Percentiles rank a stretch among this genome's conserved stretches.
These are phyloP conservation scores for Panorpa germanica DNA, from an alignment of 2,888 invertebrate species.

Conservation along the genomic window DNA sequence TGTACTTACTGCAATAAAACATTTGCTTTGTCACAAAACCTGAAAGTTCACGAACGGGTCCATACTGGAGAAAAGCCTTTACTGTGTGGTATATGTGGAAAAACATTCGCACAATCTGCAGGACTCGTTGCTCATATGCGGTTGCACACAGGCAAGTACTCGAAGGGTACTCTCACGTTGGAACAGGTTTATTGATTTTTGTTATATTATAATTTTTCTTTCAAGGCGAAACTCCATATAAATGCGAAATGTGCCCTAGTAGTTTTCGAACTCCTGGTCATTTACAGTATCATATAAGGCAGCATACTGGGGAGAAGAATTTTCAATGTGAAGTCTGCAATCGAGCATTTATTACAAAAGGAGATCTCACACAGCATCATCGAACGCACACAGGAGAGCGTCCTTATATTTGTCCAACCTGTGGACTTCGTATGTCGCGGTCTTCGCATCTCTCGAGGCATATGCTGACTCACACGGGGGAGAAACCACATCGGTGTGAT, in stretches of 20 bases:
- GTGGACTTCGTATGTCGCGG: constrained; percentile 24
- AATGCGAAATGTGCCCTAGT: constrained; percentile 25
- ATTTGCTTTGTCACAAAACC: constrained; percentile 26
- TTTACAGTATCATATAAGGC: constrained; percentile 27
- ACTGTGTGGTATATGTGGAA: constrained; percentile 24
- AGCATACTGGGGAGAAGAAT: constrained; percentile 29
- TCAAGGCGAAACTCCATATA: constrained; percentile 28
- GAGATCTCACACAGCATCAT: constrained; percentile 27
- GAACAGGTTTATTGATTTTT: too few species aligned
- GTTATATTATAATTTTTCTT: too few species aligned
- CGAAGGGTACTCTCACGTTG: too few species aligned
- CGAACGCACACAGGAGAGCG: constrained; percentile 25
- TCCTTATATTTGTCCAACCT: constrained; percentile 24
- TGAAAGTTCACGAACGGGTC: constrained; percentile 26
- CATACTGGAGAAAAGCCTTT: constrained; percentile 31
- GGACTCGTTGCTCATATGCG: constrained; percentile 25
- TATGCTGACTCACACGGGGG: constrained; percentile 15
- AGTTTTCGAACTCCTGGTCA: constrained; percentile 28
- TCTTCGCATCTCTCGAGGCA: constrained; percentile 28
- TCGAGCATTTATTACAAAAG: constrained; percentile 26
- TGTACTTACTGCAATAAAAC: constrained; percentile 25
- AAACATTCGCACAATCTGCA: constrained; percentile 27
- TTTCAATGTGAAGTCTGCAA: constrained; percentile 26
- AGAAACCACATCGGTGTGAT: constrained; percentile 17
- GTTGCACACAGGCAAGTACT: constrained; percentile 23